Percentiles rank a stretch among this genome's conserved stretches.
phyloP scores from a whole-genome alignment of 2,113 vertebrate species.

The Cyrtonyx montezumae region DNA sequence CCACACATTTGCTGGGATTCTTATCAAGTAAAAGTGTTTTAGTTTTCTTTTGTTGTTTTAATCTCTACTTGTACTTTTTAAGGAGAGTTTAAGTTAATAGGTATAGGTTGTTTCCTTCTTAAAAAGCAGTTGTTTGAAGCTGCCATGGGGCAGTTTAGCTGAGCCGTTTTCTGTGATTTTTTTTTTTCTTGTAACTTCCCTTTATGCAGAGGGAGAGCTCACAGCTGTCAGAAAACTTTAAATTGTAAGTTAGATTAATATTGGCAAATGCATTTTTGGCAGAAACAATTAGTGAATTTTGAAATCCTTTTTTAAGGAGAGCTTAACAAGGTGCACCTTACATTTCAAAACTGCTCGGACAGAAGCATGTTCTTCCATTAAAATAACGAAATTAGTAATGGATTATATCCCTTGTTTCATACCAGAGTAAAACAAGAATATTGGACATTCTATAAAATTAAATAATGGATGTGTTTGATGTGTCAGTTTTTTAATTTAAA shows the following conservation, averaged over 20 bases:
- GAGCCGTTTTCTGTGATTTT: neutral
- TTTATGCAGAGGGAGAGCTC: neutral
- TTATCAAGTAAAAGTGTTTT: neutral
- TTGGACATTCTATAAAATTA: neutral
- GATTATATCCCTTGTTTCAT: rapidly evolving
- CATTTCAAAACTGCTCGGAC: neutral
- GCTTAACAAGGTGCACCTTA: neutral
- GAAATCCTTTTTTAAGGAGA: neutral
- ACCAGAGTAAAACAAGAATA: neutral
- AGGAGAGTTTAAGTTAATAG: neutral
- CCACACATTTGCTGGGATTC: neutral
- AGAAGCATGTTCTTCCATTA: neutral
- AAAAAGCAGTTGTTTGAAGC: neutral
- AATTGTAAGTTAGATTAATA: neutral
- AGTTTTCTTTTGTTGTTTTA: neutral
- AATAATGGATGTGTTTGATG: neutral
- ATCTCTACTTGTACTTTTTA: neutral
- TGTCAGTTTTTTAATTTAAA: neutral
- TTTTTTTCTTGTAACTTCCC: neutral
- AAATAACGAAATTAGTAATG: neutral
- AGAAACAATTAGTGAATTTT: neutral
- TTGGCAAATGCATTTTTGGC: neutral
- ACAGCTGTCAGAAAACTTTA: neutral
- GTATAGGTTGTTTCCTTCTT: neutral
- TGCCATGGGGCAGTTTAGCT: neutral